Base-by-base conservation (phyloP, 2,797 vertebrate species). In the Poecilia wingei region DNA sequence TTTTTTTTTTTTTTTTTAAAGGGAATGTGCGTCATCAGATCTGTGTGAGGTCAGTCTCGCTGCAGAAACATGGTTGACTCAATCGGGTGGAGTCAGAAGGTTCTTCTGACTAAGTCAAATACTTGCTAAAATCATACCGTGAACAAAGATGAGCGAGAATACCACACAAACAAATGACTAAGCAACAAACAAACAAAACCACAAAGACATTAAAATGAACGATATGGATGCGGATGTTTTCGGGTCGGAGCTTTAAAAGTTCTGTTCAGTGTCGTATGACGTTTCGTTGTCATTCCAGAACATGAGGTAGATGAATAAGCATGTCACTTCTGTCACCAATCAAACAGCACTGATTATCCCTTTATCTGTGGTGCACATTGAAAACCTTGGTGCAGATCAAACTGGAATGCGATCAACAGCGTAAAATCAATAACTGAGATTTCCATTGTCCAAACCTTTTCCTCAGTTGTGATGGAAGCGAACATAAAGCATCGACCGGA, bases 1-100 rank as follows among this genome's bases (percentile, higher is more conserved):
- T 25, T 25, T 8, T 10, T 3, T 3, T 25, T 10, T n/a, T 55
- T 20, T 49, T 88, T 88, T 87, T 90, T 82, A 45, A 76, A 85
- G 46, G 46, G 16, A 36, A 74, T 82, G 89, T 93, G 91, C 93
- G 92, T 94, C 92, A 94, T 84, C 78, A 75, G 76, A 80, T 43
- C 76, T 66, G 86, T 51, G 75, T 81, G 89, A 84, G 84, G 41
- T 82, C 77, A 82, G 86, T 84, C 85, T 85, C 66, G 78, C 82
- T 85, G 85, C 85, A 88, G 79, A 36, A 80, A 47, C 74, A 79
- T 82, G 79, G 71, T 49, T 28, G 41, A 71, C 49, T 76, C 71
- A 39, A 6, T 79, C 84, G 83, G 75, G 59, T 76, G 76, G 55
- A 81, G 80, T 85, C 84, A 72, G 41, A 4, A 53, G 61, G 22